Evolutionary conservation across 2,113 vertebrate species (phyloP).

Genomic region (Galbula dea): DNA sequence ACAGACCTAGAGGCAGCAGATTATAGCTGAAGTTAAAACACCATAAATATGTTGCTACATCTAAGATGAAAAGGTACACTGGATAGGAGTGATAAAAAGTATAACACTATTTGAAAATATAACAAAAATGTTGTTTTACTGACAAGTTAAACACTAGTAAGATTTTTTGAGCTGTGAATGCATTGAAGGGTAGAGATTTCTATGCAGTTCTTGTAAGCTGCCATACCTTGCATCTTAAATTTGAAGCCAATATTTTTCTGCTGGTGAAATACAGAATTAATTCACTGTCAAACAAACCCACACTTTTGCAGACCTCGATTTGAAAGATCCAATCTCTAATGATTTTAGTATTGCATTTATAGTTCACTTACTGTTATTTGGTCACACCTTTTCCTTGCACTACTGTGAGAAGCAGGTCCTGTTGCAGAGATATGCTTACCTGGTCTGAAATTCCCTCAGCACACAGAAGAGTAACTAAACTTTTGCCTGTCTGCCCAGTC

Average conservation of each 20-base stretch:
- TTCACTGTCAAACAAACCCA: slow-evolving; percentile 33
- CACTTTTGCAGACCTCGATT: not conserved
- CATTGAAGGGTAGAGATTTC: slow-evolving; percentile 13
- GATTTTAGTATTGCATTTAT: not conserved
- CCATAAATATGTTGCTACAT: slow-evolving; percentile 59
- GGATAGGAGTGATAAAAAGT: slow-evolving; percentile 64
- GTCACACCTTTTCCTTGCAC: not conserved
- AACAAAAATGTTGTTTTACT: slow-evolving; percentile 1
- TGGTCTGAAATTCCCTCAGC: not conserved
- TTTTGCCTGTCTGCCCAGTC: not conserved
- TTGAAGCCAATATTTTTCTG: slow-evolving; percentile 46
- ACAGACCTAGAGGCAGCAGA: slow-evolving; percentile 83
- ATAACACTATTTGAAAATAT: slow-evolving; percentile 60
- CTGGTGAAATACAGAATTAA: slow-evolving; percentile 54
- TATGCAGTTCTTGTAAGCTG: not conserved
- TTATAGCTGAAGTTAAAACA: slow-evolving; percentile 70
- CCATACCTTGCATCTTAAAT: slow-evolving; percentile 32
- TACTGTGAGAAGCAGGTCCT: not conserved
- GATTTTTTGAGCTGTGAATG: slow-evolving; percentile 7
- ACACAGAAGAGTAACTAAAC: not conserved
- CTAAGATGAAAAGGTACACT: slow-evolving; percentile 64
- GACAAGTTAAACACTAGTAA: slow-evolving; percentile 18
- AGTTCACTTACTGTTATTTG: not conserved
- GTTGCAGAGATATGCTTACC: not conserved
- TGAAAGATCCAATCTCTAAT: not conserved